phyloP scores from a whole-genome alignment of 2,888 invertebrate genomes.

The Tenthredo amoena region DNA sequence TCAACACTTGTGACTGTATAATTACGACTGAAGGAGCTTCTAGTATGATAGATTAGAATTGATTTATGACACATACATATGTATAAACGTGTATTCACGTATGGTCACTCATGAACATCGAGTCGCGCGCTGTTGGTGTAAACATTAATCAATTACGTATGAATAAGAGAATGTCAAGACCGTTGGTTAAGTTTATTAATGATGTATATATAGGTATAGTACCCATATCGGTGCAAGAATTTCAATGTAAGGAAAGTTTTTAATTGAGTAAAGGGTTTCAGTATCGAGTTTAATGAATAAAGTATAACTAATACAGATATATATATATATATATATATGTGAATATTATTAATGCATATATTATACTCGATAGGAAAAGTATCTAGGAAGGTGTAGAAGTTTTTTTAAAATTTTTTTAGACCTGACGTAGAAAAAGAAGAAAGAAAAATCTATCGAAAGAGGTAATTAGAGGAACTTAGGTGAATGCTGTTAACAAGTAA shows the following conservation, averaged over 20 bases:
- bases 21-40: not conserved
- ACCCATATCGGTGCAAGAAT: not conserved
- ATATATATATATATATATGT: not conserved
- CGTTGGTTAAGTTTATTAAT: not conserved
- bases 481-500: conserved; percentile 32
- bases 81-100: not conserved
- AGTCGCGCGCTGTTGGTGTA: not conserved
- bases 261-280: not conserved
- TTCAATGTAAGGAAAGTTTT: not conserved
- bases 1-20: not conserved
- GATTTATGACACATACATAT: not conserved
- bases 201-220: not conserved
- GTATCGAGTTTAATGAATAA: not conserved
- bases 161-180: not conserved
- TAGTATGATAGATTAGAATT: not conserved
- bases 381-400: not conserved
- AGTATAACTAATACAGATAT: not conserved
- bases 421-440: not conserved
- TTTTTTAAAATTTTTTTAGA: not conserved
- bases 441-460: not conserved
- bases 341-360: not conserved
- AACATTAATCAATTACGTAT: conserved; percentile 1
- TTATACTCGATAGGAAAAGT: not conserved
- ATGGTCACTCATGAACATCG: not conserved
- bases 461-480: not conserved